A percentile compares a stretch with the other conserved stretches of the same genome.
Evolutionary conservation across 1,140 invertebrate species (phyloP).

Genomic region (Gerris buenoi): DNA sequence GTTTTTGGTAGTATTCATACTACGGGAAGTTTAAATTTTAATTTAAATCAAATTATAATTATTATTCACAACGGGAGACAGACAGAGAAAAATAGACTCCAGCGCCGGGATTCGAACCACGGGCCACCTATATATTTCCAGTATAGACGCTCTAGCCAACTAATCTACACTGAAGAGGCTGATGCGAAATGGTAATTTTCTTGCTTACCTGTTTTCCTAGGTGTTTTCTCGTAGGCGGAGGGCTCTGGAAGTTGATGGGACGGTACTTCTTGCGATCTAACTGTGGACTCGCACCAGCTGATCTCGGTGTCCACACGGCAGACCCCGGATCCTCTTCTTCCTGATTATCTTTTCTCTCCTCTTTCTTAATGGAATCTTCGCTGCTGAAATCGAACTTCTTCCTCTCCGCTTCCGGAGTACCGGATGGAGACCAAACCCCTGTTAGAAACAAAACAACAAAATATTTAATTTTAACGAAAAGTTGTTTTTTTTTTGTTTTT

Average conservation of each 20-base stretch:
- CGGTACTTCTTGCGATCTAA: conserved; percentile 53
- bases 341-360: conserved; percentile 9
- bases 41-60: no score
- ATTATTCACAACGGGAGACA: no score
- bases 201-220: background rate
- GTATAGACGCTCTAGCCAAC: no score
- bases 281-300: conserved; percentile 43
- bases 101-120: no score
- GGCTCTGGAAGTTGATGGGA: conserved; percentile 59
- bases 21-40: no score
- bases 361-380: conserved; percentile 9
- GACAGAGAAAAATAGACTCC: no score
- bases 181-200: no score
- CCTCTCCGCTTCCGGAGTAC: conserved; percentile 21
- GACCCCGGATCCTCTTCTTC: conserved; percentile 32
- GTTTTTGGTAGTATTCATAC: no score
- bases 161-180: no score
- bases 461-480: no score
- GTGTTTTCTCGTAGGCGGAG: conserved; percentile 39
- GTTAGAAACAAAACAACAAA: conserved; percentile 10
- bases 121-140: no score
- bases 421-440: conserved; percentile 34
- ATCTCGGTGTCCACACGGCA: conserved; percentile 57
- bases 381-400: conserved; percentile 17
- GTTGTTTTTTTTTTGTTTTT: no score